Conservation (phyloP, 2,797 vertebrate genomes). For the Tympanoctomys barrerae region DNA sequence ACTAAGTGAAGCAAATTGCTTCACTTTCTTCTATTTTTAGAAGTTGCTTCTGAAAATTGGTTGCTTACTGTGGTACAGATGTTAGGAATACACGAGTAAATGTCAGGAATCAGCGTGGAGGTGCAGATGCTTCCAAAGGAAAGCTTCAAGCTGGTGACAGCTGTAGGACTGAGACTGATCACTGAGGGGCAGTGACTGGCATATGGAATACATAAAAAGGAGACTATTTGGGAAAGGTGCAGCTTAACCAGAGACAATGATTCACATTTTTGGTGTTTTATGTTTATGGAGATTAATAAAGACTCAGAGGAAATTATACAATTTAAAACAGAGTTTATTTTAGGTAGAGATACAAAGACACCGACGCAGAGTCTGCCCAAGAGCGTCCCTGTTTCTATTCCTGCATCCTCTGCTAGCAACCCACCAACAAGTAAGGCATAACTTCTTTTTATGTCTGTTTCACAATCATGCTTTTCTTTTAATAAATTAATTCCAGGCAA, state of each 20-base stretch:
- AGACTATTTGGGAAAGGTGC: background rate
- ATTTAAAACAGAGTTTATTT: slow-evolving; percentile 77
- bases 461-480: background rate
- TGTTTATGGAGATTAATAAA: background rate
- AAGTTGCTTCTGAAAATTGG: slow-evolving; percentile 28
- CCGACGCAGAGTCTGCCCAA: slow-evolving; percentile 89
- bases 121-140: background rate
- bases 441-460: background rate
- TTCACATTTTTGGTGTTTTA: background rate
- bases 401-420: slow-evolving; percentile 87
- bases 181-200: background rate
- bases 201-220: background rate
- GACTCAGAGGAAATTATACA: background rate
- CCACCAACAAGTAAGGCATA: slow-evolving; percentile 88
- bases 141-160: background rate
- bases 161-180: background rate
- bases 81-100: background rate
- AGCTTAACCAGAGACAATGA: background rate
- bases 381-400: slow-evolving; percentile 91
- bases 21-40: slow-evolving; percentile 43
- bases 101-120: background rate
- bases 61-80: background rate
- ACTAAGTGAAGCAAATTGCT: slow-evolving; percentile 30
- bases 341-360: slow-evolving; percentile 95
- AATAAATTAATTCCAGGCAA: background rate